These are phyloP conservation scores for Natator depressus DNA, from an alignment of 2,113 vertebrate genomes.

Conservation along the genomic window DNA sequence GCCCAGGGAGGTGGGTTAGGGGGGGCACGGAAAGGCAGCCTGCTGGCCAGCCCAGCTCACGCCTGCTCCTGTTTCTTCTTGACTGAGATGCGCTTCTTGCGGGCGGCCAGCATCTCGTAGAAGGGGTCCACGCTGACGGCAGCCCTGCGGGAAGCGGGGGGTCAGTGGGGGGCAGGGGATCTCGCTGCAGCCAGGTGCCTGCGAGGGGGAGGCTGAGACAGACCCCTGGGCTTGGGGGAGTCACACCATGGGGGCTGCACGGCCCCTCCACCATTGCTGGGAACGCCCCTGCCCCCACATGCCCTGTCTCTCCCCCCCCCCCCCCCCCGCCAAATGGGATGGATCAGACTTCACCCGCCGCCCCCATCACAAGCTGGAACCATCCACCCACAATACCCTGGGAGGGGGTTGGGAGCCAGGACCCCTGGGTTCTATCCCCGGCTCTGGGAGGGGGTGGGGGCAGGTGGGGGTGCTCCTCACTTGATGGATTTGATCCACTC, in stretches of 20 bases:
- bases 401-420: background rate
- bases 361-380: background rate
- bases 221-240: background rate
- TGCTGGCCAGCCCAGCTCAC: constrained; percentile 20
- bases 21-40: background rate
- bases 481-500: constrained; percentile 96
- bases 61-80: constrained; percentile 92
- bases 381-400: background rate
- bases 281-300: background rate
- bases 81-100: constrained; percentile 94
- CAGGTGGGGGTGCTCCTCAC: constrained; percentile 68
- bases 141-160: constrained; percentile 74
- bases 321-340: background rate
- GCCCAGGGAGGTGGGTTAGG: constrained; percentile 43
- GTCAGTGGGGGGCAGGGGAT: background rate
- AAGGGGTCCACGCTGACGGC: constrained; percentile 94
- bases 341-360: background rate
- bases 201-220: background rate
- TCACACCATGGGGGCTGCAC: background rate
- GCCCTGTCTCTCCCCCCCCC: too few species aligned
- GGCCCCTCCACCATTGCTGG: background rate
- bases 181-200: background rate
- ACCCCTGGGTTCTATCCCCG: background rate
- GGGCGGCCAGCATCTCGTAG: constrained; percentile 94
- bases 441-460: background rate